A percentile compares a stretch with the other conserved stretches of the same genome.
Evolutionary conservation across 2,797 vertebrate genomes (phyloP).

Genomic region (Chrysocyon brachyurus): DNA sequence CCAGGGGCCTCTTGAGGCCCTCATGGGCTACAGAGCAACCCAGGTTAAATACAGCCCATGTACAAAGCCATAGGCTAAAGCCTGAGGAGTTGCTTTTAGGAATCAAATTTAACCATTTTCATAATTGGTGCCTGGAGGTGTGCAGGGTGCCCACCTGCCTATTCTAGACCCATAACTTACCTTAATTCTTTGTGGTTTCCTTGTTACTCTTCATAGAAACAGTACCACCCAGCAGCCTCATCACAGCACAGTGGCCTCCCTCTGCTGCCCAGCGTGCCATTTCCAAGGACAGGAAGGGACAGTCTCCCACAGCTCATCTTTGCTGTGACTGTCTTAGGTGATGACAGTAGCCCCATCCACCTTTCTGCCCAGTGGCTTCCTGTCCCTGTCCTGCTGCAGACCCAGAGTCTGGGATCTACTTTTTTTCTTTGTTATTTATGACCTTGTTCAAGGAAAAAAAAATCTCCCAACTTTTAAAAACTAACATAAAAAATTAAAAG

Average conservation of each 20-base stretch:
- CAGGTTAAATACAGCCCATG: conserved; percentile 76
- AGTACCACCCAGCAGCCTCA: conserved; percentile 21
- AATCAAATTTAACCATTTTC: conserved; percentile 67
- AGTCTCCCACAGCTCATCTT: conserved; percentile 67
- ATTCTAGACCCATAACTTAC: conserved; percentile 71
- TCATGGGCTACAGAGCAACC: conserved; percentile 67
- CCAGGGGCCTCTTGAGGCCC: neutral
- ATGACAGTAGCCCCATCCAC: conserved; percentile 42
- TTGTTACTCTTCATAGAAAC: conserved; percentile 38
- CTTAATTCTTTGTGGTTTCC: conserved; percentile 59
- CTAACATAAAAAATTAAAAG: neutral
- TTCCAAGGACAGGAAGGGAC: conserved; percentile 45
- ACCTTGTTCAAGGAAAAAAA: conserved; percentile 87
- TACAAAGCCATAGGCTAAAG: conserved; percentile 69
- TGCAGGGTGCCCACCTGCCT: conserved; percentile 72
- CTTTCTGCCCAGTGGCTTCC: conserved; percentile 61
- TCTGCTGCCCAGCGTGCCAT: conserved; percentile 62
- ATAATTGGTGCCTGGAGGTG: conserved; percentile 73
- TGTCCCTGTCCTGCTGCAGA: conserved; percentile 74
- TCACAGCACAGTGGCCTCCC: conserved; percentile 6
- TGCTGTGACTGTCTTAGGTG: conserved; percentile 79
- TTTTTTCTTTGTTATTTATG: conserved; percentile 85
- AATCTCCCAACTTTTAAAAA: conserved; percentile 82
- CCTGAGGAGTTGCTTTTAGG: conserved; percentile 75
- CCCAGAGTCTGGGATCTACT: conserved; percentile 76